A percentile compares a stretch with the other conserved stretches of the same genome.
Conservation (phyloP, 2,797 vertebrate genomes). For the Scolopax bukidnonensis region DNA sequence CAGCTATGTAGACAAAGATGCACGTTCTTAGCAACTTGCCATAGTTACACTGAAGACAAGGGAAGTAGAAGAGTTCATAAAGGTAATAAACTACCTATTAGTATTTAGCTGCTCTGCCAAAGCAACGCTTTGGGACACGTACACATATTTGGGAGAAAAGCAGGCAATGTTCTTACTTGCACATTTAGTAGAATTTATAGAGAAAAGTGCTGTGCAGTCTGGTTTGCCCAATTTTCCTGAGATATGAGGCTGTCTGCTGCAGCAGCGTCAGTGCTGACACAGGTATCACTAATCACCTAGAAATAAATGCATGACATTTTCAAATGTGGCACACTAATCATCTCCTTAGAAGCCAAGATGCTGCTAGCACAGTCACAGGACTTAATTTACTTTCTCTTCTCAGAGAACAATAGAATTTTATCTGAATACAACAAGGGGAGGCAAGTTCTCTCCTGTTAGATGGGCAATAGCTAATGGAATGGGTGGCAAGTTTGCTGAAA, state of each 20-base stretch:
- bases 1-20: background rate
- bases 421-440: background rate
- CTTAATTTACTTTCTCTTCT: conserved; percentile 11
- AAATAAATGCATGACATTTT: background rate
- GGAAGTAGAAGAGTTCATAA: background rate
- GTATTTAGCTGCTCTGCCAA: background rate
- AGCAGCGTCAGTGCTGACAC: conserved; percentile 17
- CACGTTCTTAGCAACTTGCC: background rate
- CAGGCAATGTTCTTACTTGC: background rate
- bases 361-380: background rate
- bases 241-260: background rate
- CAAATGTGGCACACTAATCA: background rate
- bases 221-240: background rate
- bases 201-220: background rate
- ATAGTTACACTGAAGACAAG: background rate
- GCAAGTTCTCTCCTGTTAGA: background rate
- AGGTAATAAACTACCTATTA: background rate
- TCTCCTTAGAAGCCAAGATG: background rate
- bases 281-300: conserved; percentile 17
- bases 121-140: background rate
- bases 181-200: background rate
- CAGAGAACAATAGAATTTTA: background rate
- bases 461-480: background rate
- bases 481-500: background rate
- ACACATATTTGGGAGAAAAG: background rate